Base-by-base conservation (phyloP, 2,888 invertebrate genomes). In the Psylliodes chrysocephalus region DNA sequence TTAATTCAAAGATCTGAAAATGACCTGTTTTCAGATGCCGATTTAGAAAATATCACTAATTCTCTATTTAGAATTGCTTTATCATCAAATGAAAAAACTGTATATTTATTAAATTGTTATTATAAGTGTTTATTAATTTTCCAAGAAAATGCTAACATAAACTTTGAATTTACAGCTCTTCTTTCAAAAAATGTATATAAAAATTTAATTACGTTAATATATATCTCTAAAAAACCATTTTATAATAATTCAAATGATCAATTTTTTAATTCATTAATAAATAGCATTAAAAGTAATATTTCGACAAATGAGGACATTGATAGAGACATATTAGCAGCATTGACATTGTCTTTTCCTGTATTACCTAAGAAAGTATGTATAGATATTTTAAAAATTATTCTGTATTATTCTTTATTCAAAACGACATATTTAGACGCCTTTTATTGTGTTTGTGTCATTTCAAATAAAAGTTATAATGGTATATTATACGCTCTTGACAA, bases 61-160 rank as follows among this genome's bases (percentile, higher is more conserved):
- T 38, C 66, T 47, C 35, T 73, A 65, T 60, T 72, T 38, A 8
- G 46, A 12, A 60, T 57, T 53, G 38, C 61, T 53, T 18, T 66
- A 5, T 15, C 19, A 17, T 18, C 59, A 42, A 35, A 64, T 40
- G 63, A 71, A 19, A 46, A 18, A 5, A 64, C 65, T 10, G 64
- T 40, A 17, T 71, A 73, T 60, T 65, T 74, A 49, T 49, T 71
- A 38, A 60, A 52, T n/a, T 69, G 71, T 60, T 74, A 74, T 64
- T 69, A 72, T 52, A 74, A 72, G 64, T 59, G 70, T 3, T 67
- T 73, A 56, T 49, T 71, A 38, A 44, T 71, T 19, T 68, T 70
- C 19, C 66, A 42, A 10, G 51, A 63, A 46, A 51, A 49, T 17
- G 28, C 19, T n/a, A 19, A n/a, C n/a, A 14, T 28, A 18, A 17